Percentiles rank a stretch among this genome's conserved stretches.
Conservation (phyloP, 2,113 vertebrate species). For the Pampusana beccarii region DNA sequence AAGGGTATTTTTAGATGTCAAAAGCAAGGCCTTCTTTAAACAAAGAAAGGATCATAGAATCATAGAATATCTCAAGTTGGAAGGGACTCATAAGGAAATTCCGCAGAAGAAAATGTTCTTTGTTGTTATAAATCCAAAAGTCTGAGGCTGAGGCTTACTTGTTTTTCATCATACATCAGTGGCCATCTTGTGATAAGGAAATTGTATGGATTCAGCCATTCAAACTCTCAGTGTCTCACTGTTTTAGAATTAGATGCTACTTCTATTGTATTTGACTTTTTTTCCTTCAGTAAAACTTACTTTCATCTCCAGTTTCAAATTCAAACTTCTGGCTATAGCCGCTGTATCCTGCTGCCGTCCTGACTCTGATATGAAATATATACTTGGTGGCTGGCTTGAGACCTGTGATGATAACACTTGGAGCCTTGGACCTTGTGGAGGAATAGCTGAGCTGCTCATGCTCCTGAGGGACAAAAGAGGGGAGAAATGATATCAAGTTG, state of each 20-base stretch:
- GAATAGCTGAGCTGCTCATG: constrained; percentile 94
- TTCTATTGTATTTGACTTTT: background rate
- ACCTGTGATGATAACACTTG: constrained; percentile 93
- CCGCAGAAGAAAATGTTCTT: background rate
- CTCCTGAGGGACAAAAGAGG: constrained; percentile 82
- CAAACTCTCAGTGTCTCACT: background rate
- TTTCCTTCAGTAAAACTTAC: constrained; percentile 76
- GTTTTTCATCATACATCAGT: background rate
- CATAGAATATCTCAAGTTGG: background rate
- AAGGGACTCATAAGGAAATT: background rate
- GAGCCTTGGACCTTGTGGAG: constrained; percentile 91
- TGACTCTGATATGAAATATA: constrained; percentile 90
- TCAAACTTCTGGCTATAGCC: constrained; percentile 93
- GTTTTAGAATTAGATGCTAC: background rate
- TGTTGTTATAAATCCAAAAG: background rate
- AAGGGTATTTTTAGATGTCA: background rate
- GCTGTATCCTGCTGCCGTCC: constrained; percentile 89
- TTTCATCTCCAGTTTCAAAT: constrained; percentile 94
- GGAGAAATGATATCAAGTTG: constrained; percentile 60
- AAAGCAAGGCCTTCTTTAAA: background rate
- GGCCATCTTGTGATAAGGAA: background rate
- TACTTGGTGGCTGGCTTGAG: constrained; percentile 93
- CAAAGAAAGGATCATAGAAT: background rate
- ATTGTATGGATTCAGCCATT: background rate
- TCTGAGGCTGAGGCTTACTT: background rate